These are phyloP conservation scores for Drosophila kikkawai DNA, from an alignment of 1,140 invertebrate species.

Conservation along the genomic window DNA sequence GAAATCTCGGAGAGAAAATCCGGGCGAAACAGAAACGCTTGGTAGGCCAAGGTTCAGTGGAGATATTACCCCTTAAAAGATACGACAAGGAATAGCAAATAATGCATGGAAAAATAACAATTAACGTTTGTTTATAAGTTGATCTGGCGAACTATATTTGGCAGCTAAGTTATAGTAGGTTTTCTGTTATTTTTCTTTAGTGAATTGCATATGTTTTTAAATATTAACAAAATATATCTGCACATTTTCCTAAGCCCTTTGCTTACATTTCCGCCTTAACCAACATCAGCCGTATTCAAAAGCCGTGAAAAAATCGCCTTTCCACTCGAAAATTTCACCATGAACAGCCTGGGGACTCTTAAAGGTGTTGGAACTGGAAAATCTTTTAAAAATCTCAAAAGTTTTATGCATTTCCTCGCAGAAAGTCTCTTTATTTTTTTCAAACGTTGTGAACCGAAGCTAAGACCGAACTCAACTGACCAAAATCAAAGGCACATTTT, in stretches of 20 bases:
- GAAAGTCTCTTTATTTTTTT: constrained; percentile 7
- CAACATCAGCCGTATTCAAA: constrained; percentile 65
- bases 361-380: constrained; percentile 34
- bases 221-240: not conserved
- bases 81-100: not conserved
- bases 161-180: not conserved
- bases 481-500: not conserved
- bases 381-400: constrained; percentile 32
- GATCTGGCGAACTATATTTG: not conserved
- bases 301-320: constrained; percentile 8
- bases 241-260: not conserved
- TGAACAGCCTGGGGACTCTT: constrained; percentile 8
- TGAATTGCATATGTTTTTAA: not conserved
- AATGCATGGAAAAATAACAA: constrained; percentile 1
- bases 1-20: constrained; percentile 19
- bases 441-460: constrained; percentile 29
- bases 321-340: constrained; percentile 4
- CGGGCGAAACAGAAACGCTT: constrained; percentile 20
- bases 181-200: not conserved
- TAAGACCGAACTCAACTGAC: constrained; percentile 46
- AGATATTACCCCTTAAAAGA: constrained; percentile 12
- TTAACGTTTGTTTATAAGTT: no score
- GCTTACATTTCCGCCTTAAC: not conserved
- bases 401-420: constrained; percentile 64
- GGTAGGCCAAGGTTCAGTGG: constrained; percentile 56